Evolutionary conservation across 2,888 invertebrate genomes (phyloP).

Genomic region (Mimas tiliae): DNA sequence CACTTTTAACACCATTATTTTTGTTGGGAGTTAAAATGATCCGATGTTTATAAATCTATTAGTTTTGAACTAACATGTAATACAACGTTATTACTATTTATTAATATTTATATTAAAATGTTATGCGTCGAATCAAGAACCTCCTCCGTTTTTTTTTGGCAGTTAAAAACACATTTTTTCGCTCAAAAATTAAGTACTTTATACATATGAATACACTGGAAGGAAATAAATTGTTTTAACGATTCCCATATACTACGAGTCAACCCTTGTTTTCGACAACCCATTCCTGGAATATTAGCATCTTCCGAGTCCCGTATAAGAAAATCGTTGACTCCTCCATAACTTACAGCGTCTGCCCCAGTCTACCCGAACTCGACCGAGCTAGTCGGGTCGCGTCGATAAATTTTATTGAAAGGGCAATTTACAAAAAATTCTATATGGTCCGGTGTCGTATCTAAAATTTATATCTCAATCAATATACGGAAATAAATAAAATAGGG

Average conservation of each 20-base stretch:
- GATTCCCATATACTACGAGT: background rate
- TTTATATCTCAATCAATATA: conserved; percentile 24
- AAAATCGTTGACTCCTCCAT: conserved; percentile 26
- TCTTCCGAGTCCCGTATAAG: conserved; percentile 22
- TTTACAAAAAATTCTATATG: conserved; percentile 26
- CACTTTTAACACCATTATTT: too few relatives aligned
- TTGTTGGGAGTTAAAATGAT: too few relatives aligned
- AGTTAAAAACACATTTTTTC: too few relatives aligned
- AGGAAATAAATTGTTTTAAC: conserved; percentile 1
- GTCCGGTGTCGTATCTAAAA: conserved; percentile 24
- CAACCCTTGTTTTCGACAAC: conserved; percentile 23
- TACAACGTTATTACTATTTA: too few relatives aligned
- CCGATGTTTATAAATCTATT: too few relatives aligned
- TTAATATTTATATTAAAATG: background rate
- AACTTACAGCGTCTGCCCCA: conserved; percentile 24
- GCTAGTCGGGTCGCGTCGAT: conserved; percentile 23
- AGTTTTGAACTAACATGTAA: too few relatives aligned
- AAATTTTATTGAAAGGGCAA: conserved; percentile 26
- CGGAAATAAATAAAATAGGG: conserved; percentile 25
- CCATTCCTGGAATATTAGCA: conserved; percentile 26
- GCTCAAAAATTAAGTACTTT: too few relatives aligned
- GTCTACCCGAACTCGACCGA: conserved; percentile 10
- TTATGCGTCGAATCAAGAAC: background rate
- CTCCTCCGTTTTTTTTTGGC: too few relatives aligned
- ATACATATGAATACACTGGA: background rate